Conservation (phyloP, 1,140 invertebrate species). For the Lasioglossum baleicum region DNA sequence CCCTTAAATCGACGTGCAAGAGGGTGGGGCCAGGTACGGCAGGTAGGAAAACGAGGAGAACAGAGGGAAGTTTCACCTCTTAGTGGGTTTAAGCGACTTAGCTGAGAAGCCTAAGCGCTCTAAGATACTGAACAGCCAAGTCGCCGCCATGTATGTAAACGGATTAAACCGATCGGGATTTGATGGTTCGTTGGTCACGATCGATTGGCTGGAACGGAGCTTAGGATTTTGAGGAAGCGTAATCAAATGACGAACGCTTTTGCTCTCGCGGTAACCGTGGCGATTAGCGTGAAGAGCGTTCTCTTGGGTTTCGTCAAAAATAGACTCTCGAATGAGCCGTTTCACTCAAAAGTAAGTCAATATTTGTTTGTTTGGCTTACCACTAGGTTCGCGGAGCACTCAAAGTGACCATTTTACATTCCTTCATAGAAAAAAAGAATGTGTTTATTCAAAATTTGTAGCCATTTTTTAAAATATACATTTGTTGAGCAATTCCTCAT, state of each 20-base stretch:
- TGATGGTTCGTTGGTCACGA: slow-evolving; percentile 47
- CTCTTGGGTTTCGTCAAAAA: too few relatives aligned
- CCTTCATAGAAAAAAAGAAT: too few relatives aligned
- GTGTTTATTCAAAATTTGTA: too few relatives aligned
- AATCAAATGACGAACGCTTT: neutral
- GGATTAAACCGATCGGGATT: slow-evolving; percentile 65
- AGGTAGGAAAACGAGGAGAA: neutral
- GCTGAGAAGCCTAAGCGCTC: slow-evolving; percentile 56
- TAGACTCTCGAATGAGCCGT: too few relatives aligned
- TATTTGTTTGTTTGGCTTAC: too few relatives aligned
- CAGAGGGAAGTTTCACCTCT: slow-evolving; percentile 1
- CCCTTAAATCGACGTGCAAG: neutral
- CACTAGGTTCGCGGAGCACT: too few relatives aligned
- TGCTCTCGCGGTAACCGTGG: neutral
- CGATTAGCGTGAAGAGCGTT: too few relatives aligned
- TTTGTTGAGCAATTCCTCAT: too few relatives aligned
- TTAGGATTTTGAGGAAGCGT: neutral
- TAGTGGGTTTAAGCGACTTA: slow-evolving; percentile 51
- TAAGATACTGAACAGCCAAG: slow-evolving; percentile 47
- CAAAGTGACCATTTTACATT: too few relatives aligned
- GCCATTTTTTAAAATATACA: too few relatives aligned
- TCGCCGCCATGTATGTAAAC: slow-evolving; percentile 20
- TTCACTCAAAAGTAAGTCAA: too few relatives aligned
- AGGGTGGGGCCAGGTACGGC: neutral
- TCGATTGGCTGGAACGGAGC: neutral